These are phyloP conservation scores for Chromis chromis DNA, from an alignment of 2,797 vertebrate species.

Conservation along the genomic window DNA sequence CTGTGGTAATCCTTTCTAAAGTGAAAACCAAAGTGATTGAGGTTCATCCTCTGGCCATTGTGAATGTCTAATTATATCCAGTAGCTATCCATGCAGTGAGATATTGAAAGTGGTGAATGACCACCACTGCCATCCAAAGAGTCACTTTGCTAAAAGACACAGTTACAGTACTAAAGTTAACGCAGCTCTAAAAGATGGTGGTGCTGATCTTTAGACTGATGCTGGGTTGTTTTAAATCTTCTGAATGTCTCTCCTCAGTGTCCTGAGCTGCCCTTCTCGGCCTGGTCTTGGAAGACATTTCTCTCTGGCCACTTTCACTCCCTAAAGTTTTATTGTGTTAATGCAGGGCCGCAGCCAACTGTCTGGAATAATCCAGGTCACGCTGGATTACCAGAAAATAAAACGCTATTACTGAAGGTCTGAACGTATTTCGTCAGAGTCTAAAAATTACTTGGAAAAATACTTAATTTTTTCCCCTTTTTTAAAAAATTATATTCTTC, in stretches of 20 bases:
- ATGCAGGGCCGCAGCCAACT: slow-evolving; percentile 62
- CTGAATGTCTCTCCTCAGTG: slow-evolving; percentile 18
- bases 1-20: background rate
- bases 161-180: background rate
- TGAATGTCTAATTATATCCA: background rate
- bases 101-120: background rate
- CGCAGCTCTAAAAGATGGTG: background rate
- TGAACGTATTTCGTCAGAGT: slow-evolving; percentile 66
- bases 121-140: background rate
- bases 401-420: slow-evolving; percentile 64
- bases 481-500: slow-evolving; percentile 43
- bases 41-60: background rate
- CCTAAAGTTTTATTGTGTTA: slow-evolving; percentile 68
- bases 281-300: slow-evolving; percentile 49
- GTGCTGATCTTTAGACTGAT: slow-evolving; percentile 7
- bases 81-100: background rate
- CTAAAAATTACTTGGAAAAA: slow-evolving; percentile 75
- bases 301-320: slow-evolving; percentile 55
- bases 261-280: slow-evolving; percentile 60
- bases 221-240: background rate
- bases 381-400: slow-evolving; percentile 74
- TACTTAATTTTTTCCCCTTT: slow-evolving; percentile 51
- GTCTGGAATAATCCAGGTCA: slow-evolving; percentile 57
- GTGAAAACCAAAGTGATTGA: background rate
- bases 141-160: background rate